Conservation (phyloP, 2,113 vertebrate species). For the Excalfactoria chinensis region DNA sequence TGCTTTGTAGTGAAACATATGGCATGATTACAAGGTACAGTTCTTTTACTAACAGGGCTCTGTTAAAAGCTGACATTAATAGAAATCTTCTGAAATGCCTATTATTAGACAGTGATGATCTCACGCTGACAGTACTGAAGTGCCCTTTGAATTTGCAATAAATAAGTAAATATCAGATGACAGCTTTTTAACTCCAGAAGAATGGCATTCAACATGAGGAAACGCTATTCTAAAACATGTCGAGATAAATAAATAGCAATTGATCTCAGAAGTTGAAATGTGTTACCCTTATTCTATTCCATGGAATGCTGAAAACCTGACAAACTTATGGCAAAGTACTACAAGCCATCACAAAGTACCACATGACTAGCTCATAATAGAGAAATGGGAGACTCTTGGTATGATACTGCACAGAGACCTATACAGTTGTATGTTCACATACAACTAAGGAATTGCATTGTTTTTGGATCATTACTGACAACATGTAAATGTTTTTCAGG, state of each 20-base stretch:
- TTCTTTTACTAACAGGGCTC: neutral
- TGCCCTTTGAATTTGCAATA: neutral
- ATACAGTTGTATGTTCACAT: too few relatives aligned
- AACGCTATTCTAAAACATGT: neutral
- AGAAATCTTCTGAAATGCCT: conserved; percentile 5
- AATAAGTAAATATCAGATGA: neutral
- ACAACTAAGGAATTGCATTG: neutral
- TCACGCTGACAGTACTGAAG: neutral
- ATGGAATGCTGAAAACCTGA: neutral
- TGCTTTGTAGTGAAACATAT: neutral
- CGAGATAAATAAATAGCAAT: neutral
- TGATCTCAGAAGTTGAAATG: neutral
- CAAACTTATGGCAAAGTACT: neutral
- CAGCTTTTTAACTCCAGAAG: conserved; percentile 2
- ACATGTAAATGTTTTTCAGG: neutral
- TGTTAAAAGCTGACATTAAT: neutral
- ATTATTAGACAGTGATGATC: neutral
- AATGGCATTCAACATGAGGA: neutral
- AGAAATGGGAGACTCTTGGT: neutral
- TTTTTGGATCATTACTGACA: neutral
- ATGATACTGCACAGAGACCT: neutral
- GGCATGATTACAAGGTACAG: neutral
- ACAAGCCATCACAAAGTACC: neutral
- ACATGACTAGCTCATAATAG: accelerated
- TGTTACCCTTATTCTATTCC: neutral